Conservation (phyloP, 2,113 vertebrate genomes). For the Datnioides undecimradiatus region DNA sequence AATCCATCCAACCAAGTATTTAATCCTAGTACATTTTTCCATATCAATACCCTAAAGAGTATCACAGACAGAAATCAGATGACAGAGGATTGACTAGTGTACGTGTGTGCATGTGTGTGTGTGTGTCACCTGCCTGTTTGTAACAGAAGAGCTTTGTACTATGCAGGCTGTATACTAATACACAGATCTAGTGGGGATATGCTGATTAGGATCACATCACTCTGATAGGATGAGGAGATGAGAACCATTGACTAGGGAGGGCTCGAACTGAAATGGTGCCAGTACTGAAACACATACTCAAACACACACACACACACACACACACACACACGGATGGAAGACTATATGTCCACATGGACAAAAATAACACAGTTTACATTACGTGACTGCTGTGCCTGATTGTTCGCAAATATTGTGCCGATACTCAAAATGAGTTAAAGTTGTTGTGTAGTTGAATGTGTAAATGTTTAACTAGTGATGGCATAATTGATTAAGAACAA, state of each 20-base stretch:
- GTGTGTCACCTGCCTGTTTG: conserved; percentile 18
- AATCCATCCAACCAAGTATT: conserved; percentile 25
- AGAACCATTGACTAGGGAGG: conserved; percentile 17
- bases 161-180: conserved; percentile 44
- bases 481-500: neutral
- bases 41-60: conserved; percentile 15
- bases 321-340: neutral
- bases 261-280: neutral
- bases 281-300: conserved; percentile 18
- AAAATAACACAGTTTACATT: neutral
- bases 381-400: neutral
- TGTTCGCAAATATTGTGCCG: conserved; percentile 14
- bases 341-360: neutral
- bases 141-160: conserved; percentile 34
- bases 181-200: conserved; percentile 37
- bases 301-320: neutral
- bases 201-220: conserved; percentile 41
- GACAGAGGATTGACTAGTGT: conserved; percentile 14
- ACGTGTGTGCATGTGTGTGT: conserved; percentile 12
- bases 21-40: conserved; percentile 11
- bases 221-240: conserved; percentile 19
- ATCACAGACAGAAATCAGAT: conserved; percentile 38
- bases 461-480: neutral
- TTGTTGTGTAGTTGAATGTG: neutral
- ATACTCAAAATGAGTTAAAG: neutral